Percentiles rank a stretch among this genome's conserved stretches.
Evolutionary conservation across 2,113 vertebrate genomes (phyloP).

Genomic region (Siphamia tubifer): DNA sequence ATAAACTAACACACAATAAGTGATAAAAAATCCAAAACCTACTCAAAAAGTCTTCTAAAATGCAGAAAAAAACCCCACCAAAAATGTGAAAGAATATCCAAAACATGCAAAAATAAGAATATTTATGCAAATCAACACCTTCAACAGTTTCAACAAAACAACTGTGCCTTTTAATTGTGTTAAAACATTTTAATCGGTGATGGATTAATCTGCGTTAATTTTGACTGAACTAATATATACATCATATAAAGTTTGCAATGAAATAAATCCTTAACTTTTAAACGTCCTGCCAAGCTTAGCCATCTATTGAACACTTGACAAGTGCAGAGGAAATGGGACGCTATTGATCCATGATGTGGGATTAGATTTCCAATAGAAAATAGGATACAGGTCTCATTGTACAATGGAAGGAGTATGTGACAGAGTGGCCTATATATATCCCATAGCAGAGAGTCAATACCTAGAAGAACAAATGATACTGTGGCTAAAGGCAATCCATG

Average conservation of each 20-base stretch:
- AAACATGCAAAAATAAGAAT: too few species aligned
- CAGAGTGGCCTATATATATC: slow-evolving; percentile 61
- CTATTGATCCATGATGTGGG: slow-evolving; percentile 55
- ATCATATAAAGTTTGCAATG: not conserved
- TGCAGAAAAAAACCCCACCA: too few species aligned
- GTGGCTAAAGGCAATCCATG: slow-evolving; percentile 40
- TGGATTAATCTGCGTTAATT: too few species aligned
- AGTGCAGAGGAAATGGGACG: slow-evolving; percentile 47
- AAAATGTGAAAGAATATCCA: too few species aligned
- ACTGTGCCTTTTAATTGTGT: too few species aligned
- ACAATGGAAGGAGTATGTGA: slow-evolving; percentile 48
- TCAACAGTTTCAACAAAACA: too few species aligned
- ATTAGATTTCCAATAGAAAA: slow-evolving; percentile 56
- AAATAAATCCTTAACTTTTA: slow-evolving; percentile 14
- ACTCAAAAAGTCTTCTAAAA: too few species aligned
- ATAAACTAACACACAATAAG: too few species aligned
- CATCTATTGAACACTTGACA: slow-evolving; percentile 39
- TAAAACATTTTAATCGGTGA: too few species aligned
- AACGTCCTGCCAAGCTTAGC: not conserved
- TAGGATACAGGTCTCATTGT: slow-evolving; percentile 45
- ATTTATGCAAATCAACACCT: too few species aligned
- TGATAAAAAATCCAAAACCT: too few species aligned
- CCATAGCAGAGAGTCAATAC: slow-evolving; percentile 53
- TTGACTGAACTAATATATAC: too few species aligned
- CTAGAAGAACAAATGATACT: slow-evolving; percentile 45